Evolutionary conservation across 2,888 invertebrate genomes (phyloP).

Genomic region (Mythimna vitellina): DNA sequence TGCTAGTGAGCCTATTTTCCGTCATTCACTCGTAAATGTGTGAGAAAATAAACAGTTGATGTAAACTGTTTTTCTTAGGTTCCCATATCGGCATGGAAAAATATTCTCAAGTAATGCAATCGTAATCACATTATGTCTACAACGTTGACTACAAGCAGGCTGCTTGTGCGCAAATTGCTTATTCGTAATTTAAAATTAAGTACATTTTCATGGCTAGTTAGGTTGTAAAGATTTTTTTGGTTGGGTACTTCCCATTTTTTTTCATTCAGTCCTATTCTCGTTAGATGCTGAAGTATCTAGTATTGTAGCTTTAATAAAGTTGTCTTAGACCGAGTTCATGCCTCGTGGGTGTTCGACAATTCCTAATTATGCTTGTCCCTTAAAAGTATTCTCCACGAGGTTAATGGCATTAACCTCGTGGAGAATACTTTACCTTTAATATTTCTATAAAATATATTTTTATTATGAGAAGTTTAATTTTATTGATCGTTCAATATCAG

Average conservation of each 20-base stretch:
- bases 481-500: slow-evolving; percentile 22
- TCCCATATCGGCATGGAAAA: slow-evolving; percentile 40
- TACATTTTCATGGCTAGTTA: slow-evolving; percentile 43
- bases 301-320: slow-evolving; percentile 22
- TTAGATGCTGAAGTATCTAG: slow-evolving; percentile 18
- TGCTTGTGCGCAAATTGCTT: slow-evolving; percentile 48
- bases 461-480: slow-evolving; percentile 21
- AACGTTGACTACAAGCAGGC: slow-evolving; percentile 37
- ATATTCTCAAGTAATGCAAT: slow-evolving; percentile 49
- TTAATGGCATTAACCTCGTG: too few species aligned
- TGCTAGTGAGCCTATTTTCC: slow-evolving; percentile 28
- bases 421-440: slow-evolving; percentile 9
- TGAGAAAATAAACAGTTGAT: slow-evolving; percentile 49
- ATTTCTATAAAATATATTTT: slow-evolving; percentile 29
- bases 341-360: slow-evolving; percentile 27
- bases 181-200: slow-evolving; percentile 41
- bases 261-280: slow-evolving; percentile 3
- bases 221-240: slow-evolving; percentile 17
- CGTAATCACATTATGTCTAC: slow-evolving; percentile 51
- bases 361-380: slow-evolving; percentile 27
- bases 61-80: slow-evolving; percentile 42
- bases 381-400: slow-evolving; percentile 8
- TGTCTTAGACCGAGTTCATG: slow-evolving; percentile 21
- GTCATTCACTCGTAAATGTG: slow-evolving; percentile 25
- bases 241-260: slow-evolving; percentile 4